Conservation (phyloP, 2,888 invertebrate genomes). For the Spialia ferax region DNA sequence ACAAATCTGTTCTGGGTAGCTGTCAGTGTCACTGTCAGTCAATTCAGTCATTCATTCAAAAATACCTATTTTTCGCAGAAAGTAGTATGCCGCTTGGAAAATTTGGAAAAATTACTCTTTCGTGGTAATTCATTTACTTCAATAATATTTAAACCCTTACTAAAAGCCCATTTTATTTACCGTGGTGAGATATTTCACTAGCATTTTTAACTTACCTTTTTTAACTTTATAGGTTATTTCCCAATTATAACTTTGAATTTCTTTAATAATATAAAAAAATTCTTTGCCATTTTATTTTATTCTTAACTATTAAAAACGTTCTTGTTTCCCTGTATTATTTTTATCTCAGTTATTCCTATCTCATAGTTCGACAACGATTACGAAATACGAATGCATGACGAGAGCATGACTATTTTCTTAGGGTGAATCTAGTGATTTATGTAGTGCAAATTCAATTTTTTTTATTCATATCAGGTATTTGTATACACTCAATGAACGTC, state of each 20-base stretch:
- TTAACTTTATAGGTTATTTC: slow-evolving; percentile 8
- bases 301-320: too few relatives aligned
- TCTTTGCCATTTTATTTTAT: too few relatives aligned
- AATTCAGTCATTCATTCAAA: slow-evolving; percentile 29
- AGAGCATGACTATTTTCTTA: too few relatives aligned
- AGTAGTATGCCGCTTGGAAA: slow-evolving; percentile 85
- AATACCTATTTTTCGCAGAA: slow-evolving; percentile 52
- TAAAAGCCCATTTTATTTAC: slow-evolving; percentile 44
- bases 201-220: not conserved
- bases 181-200: slow-evolving; percentile 47
- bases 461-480: too few relatives aligned
- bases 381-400: not conserved
- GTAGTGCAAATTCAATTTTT: too few relatives aligned
- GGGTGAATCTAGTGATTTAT: too few relatives aligned
- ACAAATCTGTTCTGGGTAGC: too few relatives aligned
- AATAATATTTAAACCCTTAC: slow-evolving; percentile 54
- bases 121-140: slow-evolving; percentile 81
- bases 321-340: too few relatives aligned
- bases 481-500: too few relatives aligned
- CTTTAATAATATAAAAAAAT: not conserved
- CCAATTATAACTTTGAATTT: not conserved
- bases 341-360: not conserved
- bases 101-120: slow-evolving; percentile 82
- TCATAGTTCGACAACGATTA: not conserved
- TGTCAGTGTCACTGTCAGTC: not conserved